Conservation (phyloP, 2,113 vertebrate genomes). For the Pholis gunnellus region DNA sequence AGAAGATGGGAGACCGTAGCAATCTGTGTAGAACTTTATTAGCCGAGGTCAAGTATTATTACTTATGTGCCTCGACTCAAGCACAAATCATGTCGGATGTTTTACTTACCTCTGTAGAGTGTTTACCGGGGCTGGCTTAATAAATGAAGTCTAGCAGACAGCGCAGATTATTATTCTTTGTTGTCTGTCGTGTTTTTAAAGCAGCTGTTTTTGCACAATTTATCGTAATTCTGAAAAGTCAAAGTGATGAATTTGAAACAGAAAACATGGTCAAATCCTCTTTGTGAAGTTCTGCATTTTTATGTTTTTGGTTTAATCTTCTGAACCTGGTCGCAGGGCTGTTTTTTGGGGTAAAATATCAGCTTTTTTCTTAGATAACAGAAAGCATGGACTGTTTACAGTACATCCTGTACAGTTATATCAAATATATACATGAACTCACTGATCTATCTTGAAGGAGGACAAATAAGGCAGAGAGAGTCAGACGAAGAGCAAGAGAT, state of each 20-base stretch:
- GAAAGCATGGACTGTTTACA: background rate
- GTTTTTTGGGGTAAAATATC: background rate
- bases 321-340: background rate
- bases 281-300: background rate
- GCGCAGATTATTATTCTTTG: background rate
- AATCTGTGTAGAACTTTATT: background rate
- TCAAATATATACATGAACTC: background rate
- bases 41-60: background rate
- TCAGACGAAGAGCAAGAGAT: constrained; percentile 24
- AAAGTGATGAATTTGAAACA: background rate
- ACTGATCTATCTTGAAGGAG: background rate
- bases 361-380: background rate
- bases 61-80: background rate
- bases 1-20: background rate
- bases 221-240: background rate
- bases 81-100: background rate
- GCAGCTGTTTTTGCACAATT: background rate
- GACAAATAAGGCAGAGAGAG: constrained; percentile 14
- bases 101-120: constrained; percentile 67
- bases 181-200: background rate
- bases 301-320: background rate
- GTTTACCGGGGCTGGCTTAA: constrained; percentile 23
- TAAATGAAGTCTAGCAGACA: background rate
- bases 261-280: background rate
- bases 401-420: background rate